Percentiles rank a stretch among this genome's conserved stretches.
Conservation (phyloP, 2,888 invertebrate species). For the Epinotia brunnichana region DNA sequence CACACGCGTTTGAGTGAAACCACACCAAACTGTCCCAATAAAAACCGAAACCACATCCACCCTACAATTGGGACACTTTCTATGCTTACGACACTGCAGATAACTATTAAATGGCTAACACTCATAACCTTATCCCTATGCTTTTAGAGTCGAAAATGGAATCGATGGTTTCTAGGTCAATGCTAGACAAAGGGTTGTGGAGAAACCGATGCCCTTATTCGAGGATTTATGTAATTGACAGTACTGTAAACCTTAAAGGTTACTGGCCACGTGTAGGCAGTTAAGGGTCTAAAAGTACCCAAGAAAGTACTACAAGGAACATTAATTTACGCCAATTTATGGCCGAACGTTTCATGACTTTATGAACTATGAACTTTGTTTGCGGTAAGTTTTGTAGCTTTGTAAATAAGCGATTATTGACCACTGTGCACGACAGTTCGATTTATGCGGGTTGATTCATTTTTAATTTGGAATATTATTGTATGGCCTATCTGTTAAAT, state of each 20-base stretch:
- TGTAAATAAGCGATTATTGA: neutral
- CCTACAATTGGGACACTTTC: conserved; percentile 73
- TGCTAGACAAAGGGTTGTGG: conserved; percentile 62
- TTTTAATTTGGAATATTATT: neutral
- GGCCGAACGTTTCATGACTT: neutral
- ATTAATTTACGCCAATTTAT: neutral
- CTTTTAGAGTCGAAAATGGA: conserved; percentile 55
- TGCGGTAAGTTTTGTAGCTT: neutral
- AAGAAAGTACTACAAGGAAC: neutral
- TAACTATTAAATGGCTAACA: conserved; percentile 51
- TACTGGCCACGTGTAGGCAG: conserved; percentile 28
- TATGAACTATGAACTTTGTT: neutral
- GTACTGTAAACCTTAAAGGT: conserved; percentile 39
- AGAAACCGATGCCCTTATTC: conserved; percentile 70
- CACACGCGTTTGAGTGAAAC: conserved; percentile 16
- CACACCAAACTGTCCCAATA: conserved; percentile 38
- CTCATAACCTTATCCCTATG: conserved; percentile 52
- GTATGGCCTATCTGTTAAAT: no score
- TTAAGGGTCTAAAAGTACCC: neutral
- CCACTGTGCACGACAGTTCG: neutral
- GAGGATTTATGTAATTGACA: conserved; percentile 56
- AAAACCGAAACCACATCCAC: conserved; percentile 53
- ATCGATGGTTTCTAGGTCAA: conserved; percentile 48
- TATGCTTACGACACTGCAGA: conserved; percentile 66
- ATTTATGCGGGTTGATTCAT: neutral